Evolutionary conservation across 2,888 invertebrate genomes (phyloP), one percentile per base, ranked within the genome.

Genomic region (Nomada hirtipes): DNA sequence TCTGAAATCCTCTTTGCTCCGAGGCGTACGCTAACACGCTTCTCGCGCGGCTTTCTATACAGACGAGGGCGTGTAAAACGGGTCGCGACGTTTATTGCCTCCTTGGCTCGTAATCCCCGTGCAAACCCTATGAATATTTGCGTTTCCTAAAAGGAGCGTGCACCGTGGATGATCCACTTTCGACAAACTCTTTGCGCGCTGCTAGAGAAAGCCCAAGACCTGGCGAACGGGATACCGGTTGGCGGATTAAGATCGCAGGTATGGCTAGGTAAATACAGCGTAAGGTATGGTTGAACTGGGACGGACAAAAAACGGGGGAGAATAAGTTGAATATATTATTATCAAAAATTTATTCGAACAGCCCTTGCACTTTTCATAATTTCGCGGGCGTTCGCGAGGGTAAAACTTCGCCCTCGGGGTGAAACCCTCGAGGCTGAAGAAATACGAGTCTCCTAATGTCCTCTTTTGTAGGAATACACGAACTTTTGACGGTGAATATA

Each of bases 31-130:
- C 42, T 80, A 73, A 81, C 69, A 68, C 64, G 69, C 57, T 36
- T 55, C 68, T 80, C 55, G 15, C 52, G 61, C 13, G 55, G 71
- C 67, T 61, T 71, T 79, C 65, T 61, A 15, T 3, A 3, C 3
- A 4, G 42, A 13, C 13, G 20, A 1, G 26, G 44, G n/a, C 18
- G 63, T 53, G 67, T 53, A 53, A 67, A 71, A 71, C 36, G 36
- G 44, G 42, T 60, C 50, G 50, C 70, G 74, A 75, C 82, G 78
- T 75, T 83, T 82, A 82, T 78, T 75, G 71, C 83, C 74, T 73
- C 36, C 71, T 71, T 67, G 47, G 29, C 53, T 53, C 47, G 57
- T 60, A 68, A 67, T 11, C 61, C 11, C 47, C 23, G 23, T 18
- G 53, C 29, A 55, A 57, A 47, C 15, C 29, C 26, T 29, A 23